Percentiles rank a stretch among this genome's conserved stretches.
Conservation (phyloP, 2,888 invertebrate species). For the Dione vanillae region DNA sequence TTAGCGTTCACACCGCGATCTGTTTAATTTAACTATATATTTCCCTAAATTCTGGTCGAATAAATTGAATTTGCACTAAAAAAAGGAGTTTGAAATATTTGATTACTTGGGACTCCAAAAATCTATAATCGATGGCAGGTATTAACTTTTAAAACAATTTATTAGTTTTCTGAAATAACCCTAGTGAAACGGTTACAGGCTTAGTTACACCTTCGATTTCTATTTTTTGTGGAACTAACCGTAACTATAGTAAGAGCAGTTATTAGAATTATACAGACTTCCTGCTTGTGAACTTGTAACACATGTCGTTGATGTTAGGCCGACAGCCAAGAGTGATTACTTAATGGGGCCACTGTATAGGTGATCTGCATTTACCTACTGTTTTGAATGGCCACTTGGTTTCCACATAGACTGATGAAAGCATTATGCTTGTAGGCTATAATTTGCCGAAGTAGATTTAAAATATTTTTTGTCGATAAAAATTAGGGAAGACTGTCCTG, state of each 20-base stretch:
- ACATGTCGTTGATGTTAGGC: neutral
- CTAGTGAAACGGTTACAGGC: neutral
- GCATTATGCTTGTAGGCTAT: neutral
- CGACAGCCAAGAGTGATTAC: neutral
- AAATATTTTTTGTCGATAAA: too few species aligned
- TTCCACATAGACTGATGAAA: neutral
- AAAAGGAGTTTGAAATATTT: too few species aligned
- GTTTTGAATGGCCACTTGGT: neutral
- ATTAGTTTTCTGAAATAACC: neutral
- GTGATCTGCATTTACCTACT: too few species aligned
- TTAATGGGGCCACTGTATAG: too few species aligned
- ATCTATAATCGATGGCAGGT: too few species aligned
- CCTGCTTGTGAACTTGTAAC: neutral
- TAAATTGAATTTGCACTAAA: too few species aligned
- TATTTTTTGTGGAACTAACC: neutral
- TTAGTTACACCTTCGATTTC: too few species aligned
- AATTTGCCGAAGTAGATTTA: neutral
- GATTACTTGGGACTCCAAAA: too few species aligned
- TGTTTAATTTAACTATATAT: constrained; percentile 38
- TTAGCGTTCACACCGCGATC: constrained; percentile 49
- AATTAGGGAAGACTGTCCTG: too few species aligned
- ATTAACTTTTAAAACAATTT: too few species aligned
- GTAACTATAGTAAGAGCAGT: neutral
- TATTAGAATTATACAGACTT: neutral
- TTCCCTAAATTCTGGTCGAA: neutral